phyloP scores from a whole-genome alignment of 2,113 vertebrate species.

The Ardeotis arabs region DNA sequence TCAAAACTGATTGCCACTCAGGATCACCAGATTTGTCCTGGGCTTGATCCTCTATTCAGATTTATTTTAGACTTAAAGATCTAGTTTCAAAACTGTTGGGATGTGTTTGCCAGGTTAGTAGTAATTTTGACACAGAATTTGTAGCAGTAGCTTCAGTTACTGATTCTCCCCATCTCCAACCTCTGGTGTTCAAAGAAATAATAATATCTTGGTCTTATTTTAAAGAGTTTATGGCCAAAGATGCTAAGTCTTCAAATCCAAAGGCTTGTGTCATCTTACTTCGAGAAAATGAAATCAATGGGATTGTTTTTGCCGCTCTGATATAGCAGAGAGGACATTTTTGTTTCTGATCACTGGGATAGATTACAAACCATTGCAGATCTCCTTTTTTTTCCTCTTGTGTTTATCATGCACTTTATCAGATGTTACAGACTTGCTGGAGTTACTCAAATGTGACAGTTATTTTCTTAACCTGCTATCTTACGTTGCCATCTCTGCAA shows the following conservation, averaged over 20 bases:
- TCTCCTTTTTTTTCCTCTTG: not conserved
- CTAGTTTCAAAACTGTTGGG: not conserved
- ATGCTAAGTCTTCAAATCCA: not conserved
- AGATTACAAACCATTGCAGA: not conserved
- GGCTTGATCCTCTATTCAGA: not conserved
- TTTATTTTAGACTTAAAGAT: not conserved
- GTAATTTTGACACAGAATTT: not conserved
- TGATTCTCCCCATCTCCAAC: not conserved
- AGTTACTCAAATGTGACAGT: not conserved
- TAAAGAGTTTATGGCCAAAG: not conserved
- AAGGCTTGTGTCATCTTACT: not conserved
- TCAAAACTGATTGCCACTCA: not conserved
- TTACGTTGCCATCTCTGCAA: not conserved
- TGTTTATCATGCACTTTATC: conserved; percentile 47
- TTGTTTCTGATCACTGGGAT: not conserved
- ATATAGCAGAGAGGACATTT: not conserved
- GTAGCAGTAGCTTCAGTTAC: not conserved
- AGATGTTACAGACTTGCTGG: not conserved
- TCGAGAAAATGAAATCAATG: not conserved
- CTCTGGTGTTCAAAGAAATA: not conserved
- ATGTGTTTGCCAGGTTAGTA: not conserved
- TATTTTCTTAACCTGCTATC: conserved; percentile 39
- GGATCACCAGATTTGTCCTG: not conserved
- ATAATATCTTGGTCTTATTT: not conserved
- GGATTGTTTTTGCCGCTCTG: not conserved